phyloP scores from a whole-genome alignment of 2,888 invertebrate genomes.

The Habrosyne pyritoides region DNA sequence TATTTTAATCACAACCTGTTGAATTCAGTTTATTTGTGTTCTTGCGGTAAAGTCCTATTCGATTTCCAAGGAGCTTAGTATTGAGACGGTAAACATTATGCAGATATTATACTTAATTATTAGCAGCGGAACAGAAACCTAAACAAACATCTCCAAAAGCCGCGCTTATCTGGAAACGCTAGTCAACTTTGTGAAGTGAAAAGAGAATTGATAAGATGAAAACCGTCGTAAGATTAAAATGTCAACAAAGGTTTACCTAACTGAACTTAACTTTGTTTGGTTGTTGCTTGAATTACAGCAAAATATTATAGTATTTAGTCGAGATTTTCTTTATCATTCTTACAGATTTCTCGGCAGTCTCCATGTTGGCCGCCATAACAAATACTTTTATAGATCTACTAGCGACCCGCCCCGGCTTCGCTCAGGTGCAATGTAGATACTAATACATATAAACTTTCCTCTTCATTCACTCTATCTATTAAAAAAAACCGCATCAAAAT shows the following conservation, averaged over 20 bases:
- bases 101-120: not conserved
- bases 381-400: too few species aligned
- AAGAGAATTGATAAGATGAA: slow-evolving; percentile 23
- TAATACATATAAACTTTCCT: too few species aligned
- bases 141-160: slow-evolving; percentile 21
- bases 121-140: slow-evolving; percentile 14
- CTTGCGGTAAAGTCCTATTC: slow-evolving; percentile 26
- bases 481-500: too few species aligned
- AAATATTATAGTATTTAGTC: not conserved
- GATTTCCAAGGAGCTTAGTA: slow-evolving; percentile 26
- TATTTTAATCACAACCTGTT: too few species aligned
- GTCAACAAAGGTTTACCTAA: slow-evolving; percentile 24
- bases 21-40: slow-evolving; percentile 38
- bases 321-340: not conserved
- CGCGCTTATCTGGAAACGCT: slow-evolving; percentile 23
- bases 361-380: too few species aligned
- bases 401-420: too few species aligned
- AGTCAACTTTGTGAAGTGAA: not conserved
- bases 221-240: slow-evolving; percentile 24
- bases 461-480: too few species aligned
- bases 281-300: not conserved
- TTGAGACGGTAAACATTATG: not conserved
- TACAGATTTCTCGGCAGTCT: not conserved
- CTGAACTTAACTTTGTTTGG: not conserved
- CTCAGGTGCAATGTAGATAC: too few species aligned